phyloP scores from a whole-genome alignment of 2,113 vertebrate species.

The Furnarius figulus region DNA sequence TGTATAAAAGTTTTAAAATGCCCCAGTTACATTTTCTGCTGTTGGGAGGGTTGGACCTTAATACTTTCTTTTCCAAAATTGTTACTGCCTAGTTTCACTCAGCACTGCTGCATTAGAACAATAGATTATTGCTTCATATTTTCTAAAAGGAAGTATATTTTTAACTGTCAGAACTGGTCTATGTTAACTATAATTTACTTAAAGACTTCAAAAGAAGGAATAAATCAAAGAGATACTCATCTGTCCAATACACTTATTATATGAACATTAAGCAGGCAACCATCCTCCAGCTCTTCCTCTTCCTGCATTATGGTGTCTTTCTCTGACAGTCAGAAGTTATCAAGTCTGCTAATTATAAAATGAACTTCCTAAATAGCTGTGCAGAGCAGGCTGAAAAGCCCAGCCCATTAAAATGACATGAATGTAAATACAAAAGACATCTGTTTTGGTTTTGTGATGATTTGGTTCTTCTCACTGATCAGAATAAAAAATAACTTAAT shows the following conservation, averaged over 20 bases:
- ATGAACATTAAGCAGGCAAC: not conserved
- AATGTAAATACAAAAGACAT: not conserved
- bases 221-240: not conserved
- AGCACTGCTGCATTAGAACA: not conserved
- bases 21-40: not conserved
- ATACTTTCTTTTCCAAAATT: not conserved
- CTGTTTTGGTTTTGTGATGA: not conserved
- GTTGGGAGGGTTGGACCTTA: not conserved
- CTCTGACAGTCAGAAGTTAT: not conserved
- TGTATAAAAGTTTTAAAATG: not conserved
- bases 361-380: not conserved
- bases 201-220: not conserved
- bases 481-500: not conserved
- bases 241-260: not conserved
- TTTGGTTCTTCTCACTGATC: not conserved
- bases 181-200: not conserved
- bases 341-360: not conserved
- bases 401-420: not conserved
- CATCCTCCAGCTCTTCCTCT: not conserved
- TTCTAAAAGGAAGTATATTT: constrained; percentile 7
- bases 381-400: not conserved
- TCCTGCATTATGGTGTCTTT: not conserved
- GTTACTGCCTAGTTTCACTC: not conserved
- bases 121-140: constrained; percentile 41
- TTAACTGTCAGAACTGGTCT: not conserved